Conservation (phyloP, 2,113 vertebrate genomes). For the Emydura subglobosa region DNA sequence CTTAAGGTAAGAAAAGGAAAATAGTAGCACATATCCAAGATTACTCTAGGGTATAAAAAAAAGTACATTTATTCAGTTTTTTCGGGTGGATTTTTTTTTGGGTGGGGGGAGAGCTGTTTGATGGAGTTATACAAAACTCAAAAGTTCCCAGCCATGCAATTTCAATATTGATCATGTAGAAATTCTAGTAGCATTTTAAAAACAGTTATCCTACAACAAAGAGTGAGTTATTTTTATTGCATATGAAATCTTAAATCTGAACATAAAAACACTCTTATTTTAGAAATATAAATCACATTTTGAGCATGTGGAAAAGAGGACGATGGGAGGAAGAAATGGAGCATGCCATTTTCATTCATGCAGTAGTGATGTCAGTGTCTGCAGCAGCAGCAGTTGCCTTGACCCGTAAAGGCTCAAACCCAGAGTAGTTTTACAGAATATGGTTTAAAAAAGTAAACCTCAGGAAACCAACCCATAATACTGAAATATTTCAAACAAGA, state of each 20-base stretch:
- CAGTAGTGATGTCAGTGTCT: conserved; percentile 79
- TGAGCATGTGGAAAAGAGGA: background rate
- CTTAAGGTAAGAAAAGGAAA: background rate
- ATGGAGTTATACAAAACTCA: background rate
- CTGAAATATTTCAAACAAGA: background rate
- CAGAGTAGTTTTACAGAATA: conserved; percentile 40
- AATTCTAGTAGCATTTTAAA: background rate
- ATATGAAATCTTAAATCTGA: background rate
- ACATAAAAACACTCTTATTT: background rate
- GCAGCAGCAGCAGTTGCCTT: conserved; percentile 68
- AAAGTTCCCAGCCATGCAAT: background rate
- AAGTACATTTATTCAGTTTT: fast-evolving
- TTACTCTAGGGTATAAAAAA: background rate
- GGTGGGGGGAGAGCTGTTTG: background rate
- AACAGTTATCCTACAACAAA: background rate
- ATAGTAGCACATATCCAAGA: background rate
- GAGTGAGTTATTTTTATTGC: background rate
- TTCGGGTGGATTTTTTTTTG: background rate
- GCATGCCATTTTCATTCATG: conserved; percentile 72
- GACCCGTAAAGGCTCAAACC: conserved; percentile 69
- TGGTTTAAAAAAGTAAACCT: background rate
- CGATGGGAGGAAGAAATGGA: conserved; percentile 40
- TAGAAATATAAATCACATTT: background rate
- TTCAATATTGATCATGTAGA: background rate
- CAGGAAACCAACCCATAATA: background rate